Evolutionary conservation across 2,113 vertebrate genomes (phyloP).

Genomic region (Axis porcinus): DNA sequence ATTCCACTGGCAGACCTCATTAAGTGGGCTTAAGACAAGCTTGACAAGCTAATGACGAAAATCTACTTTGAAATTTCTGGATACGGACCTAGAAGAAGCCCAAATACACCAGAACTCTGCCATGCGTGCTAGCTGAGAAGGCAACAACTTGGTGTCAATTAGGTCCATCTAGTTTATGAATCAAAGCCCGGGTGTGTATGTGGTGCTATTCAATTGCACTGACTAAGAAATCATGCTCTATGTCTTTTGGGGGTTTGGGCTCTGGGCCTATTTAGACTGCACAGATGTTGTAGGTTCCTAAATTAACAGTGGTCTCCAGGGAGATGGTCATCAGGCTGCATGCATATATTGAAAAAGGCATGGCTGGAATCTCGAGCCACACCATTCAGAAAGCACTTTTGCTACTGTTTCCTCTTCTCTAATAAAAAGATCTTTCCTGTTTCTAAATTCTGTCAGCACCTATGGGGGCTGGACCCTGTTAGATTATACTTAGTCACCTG

Average conservation of each 20-base stretch:
- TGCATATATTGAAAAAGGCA: background rate
- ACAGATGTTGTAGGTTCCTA: conserved; percentile 25
- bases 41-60: conserved; percentile 61
- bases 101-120: conserved; percentile 20
- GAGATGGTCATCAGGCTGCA: background rate
- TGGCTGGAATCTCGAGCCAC: background rate
- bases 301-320: conserved; percentile 22
- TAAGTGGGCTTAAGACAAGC: conserved; percentile 55
- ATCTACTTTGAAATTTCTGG: conserved; percentile 62
- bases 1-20: conserved; percentile 61
- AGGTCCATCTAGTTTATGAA: conserved; percentile 6
- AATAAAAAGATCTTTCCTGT: background rate
- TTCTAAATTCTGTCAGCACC: background rate
- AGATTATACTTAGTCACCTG: background rate
- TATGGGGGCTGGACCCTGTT: background rate
- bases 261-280: conserved; percentile 5
- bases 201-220: background rate
- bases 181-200: background rate
- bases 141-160: background rate
- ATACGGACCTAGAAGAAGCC: conserved; percentile 30
- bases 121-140: background rate
- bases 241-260: background rate
- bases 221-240: background rate
- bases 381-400: background rate
- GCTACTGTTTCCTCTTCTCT: background rate